Base-by-base conservation (phyloP, 2,888 invertebrate species). In the Cheilosia vernalis region DNA sequence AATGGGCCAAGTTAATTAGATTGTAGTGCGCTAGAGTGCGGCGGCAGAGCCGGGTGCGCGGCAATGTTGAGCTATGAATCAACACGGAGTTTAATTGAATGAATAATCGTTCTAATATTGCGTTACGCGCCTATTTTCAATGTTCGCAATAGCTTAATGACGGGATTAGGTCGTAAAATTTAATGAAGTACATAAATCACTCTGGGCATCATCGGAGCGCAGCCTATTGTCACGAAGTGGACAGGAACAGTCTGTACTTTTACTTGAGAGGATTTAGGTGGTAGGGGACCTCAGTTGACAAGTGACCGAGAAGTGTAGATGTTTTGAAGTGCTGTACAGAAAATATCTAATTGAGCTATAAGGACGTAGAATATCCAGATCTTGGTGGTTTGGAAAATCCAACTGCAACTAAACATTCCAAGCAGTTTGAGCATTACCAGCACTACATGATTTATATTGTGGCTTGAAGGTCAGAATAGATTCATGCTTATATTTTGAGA, bases 1-100 rank as follows among this genome's bases (percentile, higher is more conserved):
- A 83, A 83, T 83, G 67, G 67, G 61, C 27, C 67, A 73, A 78
- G 78, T 83, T 72, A 83, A 81, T 76, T 76, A 70, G 64, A 64
- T 73, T 73, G 58, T 47, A 58, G 56, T 56, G 47, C 30, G 55
- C 30, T 7, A n/a, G 47, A 55, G 53, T 42, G 27, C 15, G 56
- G 27, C 6, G 55, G 9, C 44, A 47, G 6, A 9, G 17, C 44
- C n/a, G 64, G 24, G 24, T n/a, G 27, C 17, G 15, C 24, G 19
- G 56, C 19, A n/a, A 33, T 7, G 7, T 42, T 1, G 37, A 56
- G 56, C 47, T 21, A 47, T 53, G 55, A 44, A 40, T 67, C 7
- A 58, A 58, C 58, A 72, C 40, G 61, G 15, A 51, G 61, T 61
- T 61, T 72, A 61, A 72, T 53, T 60, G 60, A 51, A 72, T 72